phyloP scores from a whole-genome alignment of 92 coral and sea anemone species.

The Porites cylindrica region DNA sequence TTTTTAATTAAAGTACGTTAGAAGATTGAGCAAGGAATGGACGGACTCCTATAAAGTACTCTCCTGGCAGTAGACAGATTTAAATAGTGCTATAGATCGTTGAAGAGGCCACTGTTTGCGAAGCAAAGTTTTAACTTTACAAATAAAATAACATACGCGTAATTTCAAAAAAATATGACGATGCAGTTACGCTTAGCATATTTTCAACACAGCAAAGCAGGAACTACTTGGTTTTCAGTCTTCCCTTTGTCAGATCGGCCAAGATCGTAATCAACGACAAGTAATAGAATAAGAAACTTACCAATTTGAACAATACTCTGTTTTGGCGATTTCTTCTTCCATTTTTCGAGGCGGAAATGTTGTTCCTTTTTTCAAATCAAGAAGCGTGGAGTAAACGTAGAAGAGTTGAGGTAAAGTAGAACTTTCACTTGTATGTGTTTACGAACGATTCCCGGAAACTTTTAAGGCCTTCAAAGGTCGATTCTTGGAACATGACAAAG shows the following conservation, averaged over 20 bases:
- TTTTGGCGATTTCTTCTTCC: slow-evolving; percentile 34
- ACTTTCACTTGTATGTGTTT: too few species aligned
- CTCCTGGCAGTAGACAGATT: not conserved
- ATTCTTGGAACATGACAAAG: slow-evolving; percentile 13
- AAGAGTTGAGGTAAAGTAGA: too few species aligned
- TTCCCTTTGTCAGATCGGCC: not conserved
- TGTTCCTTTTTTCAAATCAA: not conserved
- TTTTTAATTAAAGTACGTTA: not conserved
- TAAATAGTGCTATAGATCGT: not conserved
- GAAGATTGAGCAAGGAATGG: too few species aligned
- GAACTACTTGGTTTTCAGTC: not conserved
- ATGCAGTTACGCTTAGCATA: slow-evolving; percentile 3
- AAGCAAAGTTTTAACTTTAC: not conserved
- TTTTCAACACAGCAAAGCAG: not conserved
- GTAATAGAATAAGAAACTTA: slow-evolving; percentile 22
- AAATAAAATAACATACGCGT: too few species aligned
- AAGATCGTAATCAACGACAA: not conserved
- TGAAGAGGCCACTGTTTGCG: not conserved
- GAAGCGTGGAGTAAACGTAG: not conserved
- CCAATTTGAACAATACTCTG: slow-evolving; percentile 59
- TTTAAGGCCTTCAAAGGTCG: not conserved
- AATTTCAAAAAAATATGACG: slow-evolving; percentile 9
- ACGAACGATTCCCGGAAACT: not conserved
- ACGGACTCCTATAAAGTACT: not conserved
- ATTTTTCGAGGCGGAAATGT: slow-evolving; percentile 19